These are phyloP conservation scores for Drosophila demipolita DNA, from an alignment of 2,888 invertebrate species.

Conservation along the genomic window DNA sequence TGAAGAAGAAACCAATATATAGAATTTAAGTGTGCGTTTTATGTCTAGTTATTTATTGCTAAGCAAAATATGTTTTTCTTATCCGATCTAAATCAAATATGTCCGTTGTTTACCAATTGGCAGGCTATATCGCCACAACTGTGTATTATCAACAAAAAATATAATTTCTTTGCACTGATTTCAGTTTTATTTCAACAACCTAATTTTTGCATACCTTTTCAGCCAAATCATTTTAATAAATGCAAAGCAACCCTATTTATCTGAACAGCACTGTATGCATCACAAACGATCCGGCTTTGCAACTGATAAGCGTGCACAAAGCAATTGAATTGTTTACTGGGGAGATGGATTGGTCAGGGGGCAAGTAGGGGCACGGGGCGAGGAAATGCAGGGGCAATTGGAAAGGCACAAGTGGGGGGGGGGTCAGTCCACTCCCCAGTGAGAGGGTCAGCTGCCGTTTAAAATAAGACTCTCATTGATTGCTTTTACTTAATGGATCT, in stretches of 20 bases:
- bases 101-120: background rate
- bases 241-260: background rate
- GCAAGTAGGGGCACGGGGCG: background rate
- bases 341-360: background rate
- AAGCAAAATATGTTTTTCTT: background rate
- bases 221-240: background rate
- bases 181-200: background rate
- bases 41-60: background rate
- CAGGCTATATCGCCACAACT: background rate
- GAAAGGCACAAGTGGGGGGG: background rate
- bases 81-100: background rate
- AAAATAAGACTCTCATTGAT: constrained; percentile 31
- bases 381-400: background rate
- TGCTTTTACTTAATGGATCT: constrained; percentile 25
- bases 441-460: constrained; percentile 36
- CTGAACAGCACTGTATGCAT: background rate
- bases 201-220: background rate
- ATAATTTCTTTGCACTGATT: background rate
- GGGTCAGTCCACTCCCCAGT: background rate
- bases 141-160: background rate
- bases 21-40: background rate
- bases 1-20: background rate
- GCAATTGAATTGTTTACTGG: constrained; percentile 6
- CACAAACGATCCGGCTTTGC: background rate
- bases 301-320: constrained; percentile 3